Evolutionary conservation across 2,797 vertebrate species (phyloP), one percentile per base, ranked within the genome.

Genomic region (Lepilemur ruficaudatus): DNA sequence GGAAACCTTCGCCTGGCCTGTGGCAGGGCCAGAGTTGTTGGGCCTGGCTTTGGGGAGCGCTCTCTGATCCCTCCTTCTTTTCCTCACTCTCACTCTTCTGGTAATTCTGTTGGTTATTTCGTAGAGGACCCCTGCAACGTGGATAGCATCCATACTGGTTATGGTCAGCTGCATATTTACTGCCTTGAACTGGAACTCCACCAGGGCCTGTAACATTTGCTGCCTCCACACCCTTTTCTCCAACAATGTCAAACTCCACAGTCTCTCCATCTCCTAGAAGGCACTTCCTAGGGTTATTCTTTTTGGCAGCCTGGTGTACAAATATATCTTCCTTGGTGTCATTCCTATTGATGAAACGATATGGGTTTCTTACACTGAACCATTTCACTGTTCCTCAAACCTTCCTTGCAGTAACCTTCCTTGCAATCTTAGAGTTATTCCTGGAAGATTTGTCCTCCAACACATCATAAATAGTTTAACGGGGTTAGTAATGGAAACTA

Each of bases 391-490:
- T n/a, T 65, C 32, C 63, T 8, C 17, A 65, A 65, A n/a, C 32
- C 63, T 65, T 65, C 17, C 63, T 65, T n/a, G 63, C 32, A 65
- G 20, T 65, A 7, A 65, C n/a, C 32, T 65, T 65, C 38, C 38
- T 38, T 38, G 13, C 38, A 79, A 88, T 50, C 61, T 90, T 90
- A 61, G 32, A 92, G 41, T 11, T 75, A 38, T 61, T 91, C 23
- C 63, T n/a, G 7, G 95, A 80, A 92, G 35, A 46, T 41, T 67
- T 76, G 80, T 78, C 72, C 86, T 78, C 76, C 79, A 95, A 61
- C 67, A 72, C 32, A 30, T 55, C 35, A 61, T 57, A 75, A 67
- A 92, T 20, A 70, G n/a, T 50, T 1, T 20, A 89, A 59, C 30
- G 70, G 78, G 5, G 41, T 76, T 85, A 91, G 75, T 57, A 41